These are phyloP conservation scores for Xanthia togata DNA, from an alignment of 2,888 invertebrate genomes.

Conservation along the genomic window DNA sequence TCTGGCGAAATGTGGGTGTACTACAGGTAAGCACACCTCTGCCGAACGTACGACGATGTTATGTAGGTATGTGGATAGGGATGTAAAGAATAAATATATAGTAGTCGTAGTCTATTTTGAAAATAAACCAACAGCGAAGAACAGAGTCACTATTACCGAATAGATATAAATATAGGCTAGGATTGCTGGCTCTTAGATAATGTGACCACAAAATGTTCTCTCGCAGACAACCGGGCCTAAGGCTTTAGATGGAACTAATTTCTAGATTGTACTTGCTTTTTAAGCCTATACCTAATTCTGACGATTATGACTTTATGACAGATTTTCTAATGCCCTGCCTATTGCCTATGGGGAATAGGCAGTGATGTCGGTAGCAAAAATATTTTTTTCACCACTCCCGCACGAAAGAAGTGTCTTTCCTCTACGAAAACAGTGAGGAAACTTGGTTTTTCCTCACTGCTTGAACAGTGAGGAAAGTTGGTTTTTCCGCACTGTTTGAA, in stretches of 20 bases:
- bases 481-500: too few relatives aligned
- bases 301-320: neutral
- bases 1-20: neutral
- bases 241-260: conserved; percentile 8
- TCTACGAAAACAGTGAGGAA: too few relatives aligned
- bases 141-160: neutral
- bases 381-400: too few relatives aligned
- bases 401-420: too few relatives aligned
- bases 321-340: too few relatives aligned
- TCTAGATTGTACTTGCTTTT: neutral
- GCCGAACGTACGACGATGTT: too few relatives aligned
- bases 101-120: neutral
- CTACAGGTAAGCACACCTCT: neutral
- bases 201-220: conserved; percentile 47
- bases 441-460: too few relatives aligned
- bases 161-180: conserved; percentile 12
- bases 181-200: conserved; percentile 31
- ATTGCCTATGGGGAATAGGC: neutral
- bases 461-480: too few relatives aligned
- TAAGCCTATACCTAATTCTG: neutral
- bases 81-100: neutral
- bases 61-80: too few relatives aligned
- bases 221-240: neutral
- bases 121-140: neutral
- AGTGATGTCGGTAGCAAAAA: neutral